These are phyloP conservation scores for Lagodon rhomboides DNA, from an alignment of 2,797 vertebrate species.

Conservation along the genomic window DNA sequence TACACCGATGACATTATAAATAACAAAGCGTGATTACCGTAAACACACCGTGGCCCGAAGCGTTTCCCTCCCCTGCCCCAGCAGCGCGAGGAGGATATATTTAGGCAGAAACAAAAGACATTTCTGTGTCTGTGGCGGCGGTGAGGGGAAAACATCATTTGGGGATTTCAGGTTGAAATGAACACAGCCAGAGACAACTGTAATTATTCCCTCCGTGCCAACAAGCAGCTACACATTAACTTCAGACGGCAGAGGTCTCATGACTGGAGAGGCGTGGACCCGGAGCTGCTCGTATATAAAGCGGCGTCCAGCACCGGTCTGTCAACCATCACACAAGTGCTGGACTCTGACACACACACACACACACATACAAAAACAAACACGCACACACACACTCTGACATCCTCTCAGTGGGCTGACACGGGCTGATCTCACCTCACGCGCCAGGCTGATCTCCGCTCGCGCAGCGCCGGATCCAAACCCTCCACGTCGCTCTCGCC, in stretches of 20 bases:
- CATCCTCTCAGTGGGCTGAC: no score
- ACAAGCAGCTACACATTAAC: slow-evolving; percentile 83
- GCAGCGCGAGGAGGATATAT: slow-evolving; percentile 24
- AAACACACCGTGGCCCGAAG: slow-evolving; percentile 39
- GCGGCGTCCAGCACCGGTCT: slow-evolving; percentile 11
- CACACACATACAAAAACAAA: not conserved
- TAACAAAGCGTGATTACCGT: slow-evolving; percentile 1
- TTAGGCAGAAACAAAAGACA: slow-evolving; percentile 53
- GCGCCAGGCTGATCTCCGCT: no score
- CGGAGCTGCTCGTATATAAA: slow-evolving; percentile 69
- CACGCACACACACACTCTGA: not conserved
- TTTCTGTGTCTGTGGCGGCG: slow-evolving; percentile 23
- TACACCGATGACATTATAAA: not conserved
- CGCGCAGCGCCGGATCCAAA: not conserved
- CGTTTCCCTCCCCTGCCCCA: not conserved
- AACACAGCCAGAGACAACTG: slow-evolving; percentile 53
- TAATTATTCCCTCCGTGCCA: slow-evolving; percentile 68
- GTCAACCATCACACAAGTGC: slow-evolving; percentile 21
- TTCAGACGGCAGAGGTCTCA: slow-evolving; percentile 66
- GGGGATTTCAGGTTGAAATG: slow-evolving; percentile 37
- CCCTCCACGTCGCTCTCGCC: slow-evolving; percentile 8
- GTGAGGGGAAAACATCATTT: slow-evolving; percentile 49
- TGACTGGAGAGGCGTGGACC: slow-evolving; percentile 79
- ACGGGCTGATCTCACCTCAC: no score
- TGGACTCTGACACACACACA: not conserved